Percentiles rank a stretch among this genome's conserved stretches.
Conservation (phyloP, 1,140 invertebrate species). For the Psix sp. region DNA sequence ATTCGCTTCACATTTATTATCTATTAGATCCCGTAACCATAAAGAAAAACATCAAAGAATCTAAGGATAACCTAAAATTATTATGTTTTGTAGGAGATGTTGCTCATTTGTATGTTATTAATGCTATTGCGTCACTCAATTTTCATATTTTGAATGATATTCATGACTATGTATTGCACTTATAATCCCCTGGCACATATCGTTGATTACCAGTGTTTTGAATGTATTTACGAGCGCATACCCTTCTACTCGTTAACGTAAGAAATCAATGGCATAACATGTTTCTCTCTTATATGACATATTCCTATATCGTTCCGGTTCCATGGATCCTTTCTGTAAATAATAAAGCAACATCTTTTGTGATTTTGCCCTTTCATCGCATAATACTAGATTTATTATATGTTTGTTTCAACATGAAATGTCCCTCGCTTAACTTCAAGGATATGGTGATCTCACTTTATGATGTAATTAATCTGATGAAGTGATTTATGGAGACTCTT, state of each 20-base stretch:
- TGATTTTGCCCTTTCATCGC: constrained; percentile 7
- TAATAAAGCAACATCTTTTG: constrained; percentile 38
- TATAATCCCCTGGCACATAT: constrained; percentile 13
- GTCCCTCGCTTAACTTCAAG: constrained; percentile 38
- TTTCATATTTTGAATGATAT: constrained; percentile 8
- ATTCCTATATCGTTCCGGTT: constrained; percentile 6
- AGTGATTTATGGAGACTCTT: constrained; percentile 34
- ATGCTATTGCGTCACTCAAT: background rate
- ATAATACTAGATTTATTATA: constrained; percentile 8
- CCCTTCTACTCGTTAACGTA: constrained; percentile 30
- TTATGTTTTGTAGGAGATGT: too few relatives aligned
- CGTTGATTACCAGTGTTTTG: constrained; percentile 15
- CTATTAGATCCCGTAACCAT: too few relatives aligned
- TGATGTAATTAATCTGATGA: constrained; percentile 39
- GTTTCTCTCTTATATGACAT: background rate
- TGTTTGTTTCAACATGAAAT: constrained; percentile 29
- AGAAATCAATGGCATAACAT: constrained; percentile 27
- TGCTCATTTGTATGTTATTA: too few relatives aligned
- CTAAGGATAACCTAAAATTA: too few relatives aligned
- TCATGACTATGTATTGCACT: constrained; percentile 1
- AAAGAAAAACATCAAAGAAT: too few relatives aligned
- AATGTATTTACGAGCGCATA: constrained; percentile 23
- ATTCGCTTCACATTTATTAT: too few relatives aligned
- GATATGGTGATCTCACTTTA: constrained; percentile 26
- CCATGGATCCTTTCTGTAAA: constrained; percentile 15